Percentiles rank a stretch among this genome's conserved stretches.
Conservation (phyloP, 2,113 vertebrate species). For the Thryonomys swinderianus region DNA sequence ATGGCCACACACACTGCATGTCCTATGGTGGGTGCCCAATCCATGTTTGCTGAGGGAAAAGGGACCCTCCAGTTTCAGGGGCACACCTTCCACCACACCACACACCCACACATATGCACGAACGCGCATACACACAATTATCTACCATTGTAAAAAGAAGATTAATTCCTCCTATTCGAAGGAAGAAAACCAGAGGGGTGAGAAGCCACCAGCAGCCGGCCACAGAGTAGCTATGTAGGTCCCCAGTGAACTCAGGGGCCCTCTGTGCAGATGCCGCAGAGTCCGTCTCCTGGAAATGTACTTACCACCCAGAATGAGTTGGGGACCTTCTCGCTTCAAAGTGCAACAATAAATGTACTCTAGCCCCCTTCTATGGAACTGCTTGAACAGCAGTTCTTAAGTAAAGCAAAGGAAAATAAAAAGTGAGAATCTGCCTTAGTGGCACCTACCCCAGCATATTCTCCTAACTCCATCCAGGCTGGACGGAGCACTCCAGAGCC, state of each 20-base stretch:
- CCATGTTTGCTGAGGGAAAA: too few species aligned
- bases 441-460: not conserved
- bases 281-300: not conserved
- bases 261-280: not conserved
- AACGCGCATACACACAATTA: not conserved
- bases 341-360: not conserved
- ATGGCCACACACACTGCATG: not conserved
- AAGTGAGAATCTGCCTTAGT: not conserved
- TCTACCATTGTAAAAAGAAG: not conserved
- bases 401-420: not conserved
- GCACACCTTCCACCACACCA: too few species aligned
- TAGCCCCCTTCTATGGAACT: not conserved
- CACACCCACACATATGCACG: too few species aligned
- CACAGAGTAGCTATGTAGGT: not conserved
- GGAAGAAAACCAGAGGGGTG: too few species aligned
- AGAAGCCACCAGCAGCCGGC: not conserved
- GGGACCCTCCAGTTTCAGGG: not conserved
- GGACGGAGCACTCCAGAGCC: too few species aligned
- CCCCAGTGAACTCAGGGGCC: not conserved
- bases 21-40: not conserved
- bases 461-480: not conserved
- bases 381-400: not conserved
- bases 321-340: not conserved
- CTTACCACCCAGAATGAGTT: not conserved
- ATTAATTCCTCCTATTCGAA: not conserved